A percentile compares a stretch with the other conserved stretches of the same genome.
These are phyloP conservation scores for Anoplius nigerrimus DNA, from an alignment of 2,888 invertebrate genomes.

Conservation along the genomic window DNA sequence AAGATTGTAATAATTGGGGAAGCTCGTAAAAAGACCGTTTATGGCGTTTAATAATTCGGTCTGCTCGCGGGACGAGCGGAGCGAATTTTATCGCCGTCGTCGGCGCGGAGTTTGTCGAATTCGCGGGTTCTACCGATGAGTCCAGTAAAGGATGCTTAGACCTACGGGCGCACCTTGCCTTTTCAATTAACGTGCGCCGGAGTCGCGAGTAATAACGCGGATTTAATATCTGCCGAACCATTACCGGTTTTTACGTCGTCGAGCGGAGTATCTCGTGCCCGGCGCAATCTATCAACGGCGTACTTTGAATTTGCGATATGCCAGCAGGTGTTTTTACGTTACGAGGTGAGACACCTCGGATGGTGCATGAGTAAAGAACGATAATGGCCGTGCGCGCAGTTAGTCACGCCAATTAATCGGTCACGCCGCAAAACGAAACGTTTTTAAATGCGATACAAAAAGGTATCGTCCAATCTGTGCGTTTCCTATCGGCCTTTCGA, in stretches of 20 bases:
- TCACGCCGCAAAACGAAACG: no score
- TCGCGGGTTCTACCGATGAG: no score
- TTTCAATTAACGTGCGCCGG: constrained; percentile 9
- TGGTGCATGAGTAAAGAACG: no score
- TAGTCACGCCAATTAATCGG: no score
- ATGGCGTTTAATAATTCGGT: no score
- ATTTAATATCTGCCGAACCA: not conserved
- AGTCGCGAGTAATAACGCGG: not conserved
- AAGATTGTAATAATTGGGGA: no score
- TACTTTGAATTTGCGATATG: constrained; percentile 21
- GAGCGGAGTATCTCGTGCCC: constrained; percentile 2
- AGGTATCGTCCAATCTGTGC: no score
- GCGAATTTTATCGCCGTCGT: not conserved
- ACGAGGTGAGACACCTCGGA: constrained; percentile 1
- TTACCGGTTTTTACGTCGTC: constrained; percentile 13
- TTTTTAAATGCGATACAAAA: no score
- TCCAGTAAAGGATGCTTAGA: no score
- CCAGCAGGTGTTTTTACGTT: not conserved
- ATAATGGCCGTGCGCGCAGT: no score
- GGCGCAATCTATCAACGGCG: constrained; percentile 8
- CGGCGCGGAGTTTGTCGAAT: constrained; percentile 2
- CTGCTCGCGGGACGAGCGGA: not conserved
- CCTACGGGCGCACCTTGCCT: not conserved
- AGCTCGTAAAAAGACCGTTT: no score
- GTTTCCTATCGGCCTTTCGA: no score